Base-by-base conservation (phyloP, 1,140 invertebrate species). In the Bombus pascuorum region DNA sequence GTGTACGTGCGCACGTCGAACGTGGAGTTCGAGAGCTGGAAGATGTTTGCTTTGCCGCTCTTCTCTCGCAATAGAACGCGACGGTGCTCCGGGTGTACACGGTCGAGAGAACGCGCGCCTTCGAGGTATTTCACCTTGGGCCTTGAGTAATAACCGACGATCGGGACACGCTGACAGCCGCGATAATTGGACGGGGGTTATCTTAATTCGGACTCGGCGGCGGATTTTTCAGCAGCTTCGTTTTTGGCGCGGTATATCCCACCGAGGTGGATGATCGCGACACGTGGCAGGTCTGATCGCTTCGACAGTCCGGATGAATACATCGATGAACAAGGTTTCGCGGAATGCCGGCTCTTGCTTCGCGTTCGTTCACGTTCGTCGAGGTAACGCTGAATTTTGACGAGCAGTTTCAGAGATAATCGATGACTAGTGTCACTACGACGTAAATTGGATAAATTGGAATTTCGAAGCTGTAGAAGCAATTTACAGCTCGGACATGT, bases 141-240 rank as follows among this genome's bases (percentile, higher is more conserved):
- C 18, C 72, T 72, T 2, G 32, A 13, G 47, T 76, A 71, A 88
- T 68, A 89, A 88, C n/a, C 44, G 71, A 47, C 18, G 57, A 47
- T 37, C 59, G 13, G 3, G 2, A 44, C 34, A 66, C 32, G 59
- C 32, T 44, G 53, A 66, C 42, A 62, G 34, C 70, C 2, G 47
- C 12, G n/a, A 79, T 66, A 39, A 79, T 68, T 34, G 80, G 8
- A 62, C 53, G 22, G n/a, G 34, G 37, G 37, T 42, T 73, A 74
- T 34, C 53, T 81, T 32, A 57, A 59, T 81, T 81, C 12, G 25
- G 44, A 66, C 15, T n/a, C 1, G 39, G 70, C n/a, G 42, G 1
- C 3, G 22, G 32, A 25, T 81, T 62, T 59, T 74, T 62, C 18
- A 12, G 4, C 57, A 32, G 28, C 18, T 32, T 32, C 28, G 59